Evolutionary conservation across 2,113 vertebrate species (phyloP).

Genomic region (Apteryx owenii): DNA sequence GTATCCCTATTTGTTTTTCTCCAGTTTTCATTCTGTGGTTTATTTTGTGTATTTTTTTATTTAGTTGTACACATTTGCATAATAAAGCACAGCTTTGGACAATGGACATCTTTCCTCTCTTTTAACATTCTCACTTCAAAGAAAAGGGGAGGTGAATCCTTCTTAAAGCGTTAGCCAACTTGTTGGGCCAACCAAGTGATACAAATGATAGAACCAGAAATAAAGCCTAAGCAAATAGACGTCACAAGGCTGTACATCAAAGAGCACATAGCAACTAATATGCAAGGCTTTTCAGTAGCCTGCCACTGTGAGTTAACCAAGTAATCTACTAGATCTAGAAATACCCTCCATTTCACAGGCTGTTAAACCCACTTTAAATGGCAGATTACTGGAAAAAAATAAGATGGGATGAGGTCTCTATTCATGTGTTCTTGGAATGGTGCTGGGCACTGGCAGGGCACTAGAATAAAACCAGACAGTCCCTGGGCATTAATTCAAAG

Average conservation of each 20-base stretch:
- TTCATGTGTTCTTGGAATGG: not conserved
- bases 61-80: not conserved
- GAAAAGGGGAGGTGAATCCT: not conserved
- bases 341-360: not conserved
- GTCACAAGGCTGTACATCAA: not conserved
- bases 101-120: not conserved
- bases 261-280: not conserved
- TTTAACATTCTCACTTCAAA: not conserved
- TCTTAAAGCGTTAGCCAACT: not conserved
- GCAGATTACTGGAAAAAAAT: not conserved
- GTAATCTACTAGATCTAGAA: slow-evolving; percentile 16
- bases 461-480: not conserved
- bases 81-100: not conserved
- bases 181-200: not conserved
- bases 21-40: not conserved
- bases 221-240: not conserved
- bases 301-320: not conserved
- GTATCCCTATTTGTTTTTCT: not conserved
- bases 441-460: not conserved
- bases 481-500: not conserved
- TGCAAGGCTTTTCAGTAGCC: not conserved
- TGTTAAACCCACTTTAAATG: not conserved
- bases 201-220: not conserved
- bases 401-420: not conserved
- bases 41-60: not conserved